Evolutionary conservation across 2,113 vertebrate genomes (phyloP).

Genomic region (Ochotona princeps): DNA sequence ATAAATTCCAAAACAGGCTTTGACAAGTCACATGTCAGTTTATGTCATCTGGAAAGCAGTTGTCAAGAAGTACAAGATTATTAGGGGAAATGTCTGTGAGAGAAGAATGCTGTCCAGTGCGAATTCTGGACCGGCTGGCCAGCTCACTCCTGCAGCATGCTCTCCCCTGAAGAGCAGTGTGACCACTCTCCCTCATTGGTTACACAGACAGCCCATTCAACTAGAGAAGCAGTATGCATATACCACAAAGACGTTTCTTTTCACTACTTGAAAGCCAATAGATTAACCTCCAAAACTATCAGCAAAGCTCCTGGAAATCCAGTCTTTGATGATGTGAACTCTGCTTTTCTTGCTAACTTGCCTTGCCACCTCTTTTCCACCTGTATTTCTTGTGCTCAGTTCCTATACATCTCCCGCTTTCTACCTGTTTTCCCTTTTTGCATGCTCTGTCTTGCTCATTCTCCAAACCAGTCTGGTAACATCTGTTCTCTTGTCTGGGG

Average conservation of each 20-base stretch:
- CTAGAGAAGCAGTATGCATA: not conserved
- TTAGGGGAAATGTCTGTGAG: not conserved
- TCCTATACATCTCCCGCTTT: not conserved
- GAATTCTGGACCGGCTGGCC: not conserved
- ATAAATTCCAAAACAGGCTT: slow-evolving; percentile 55
- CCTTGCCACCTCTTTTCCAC: not conserved
- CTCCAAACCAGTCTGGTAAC: not conserved
- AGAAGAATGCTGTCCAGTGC: not conserved
- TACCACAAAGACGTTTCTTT: not conserved
- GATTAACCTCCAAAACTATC: not conserved
- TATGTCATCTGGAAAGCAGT: slow-evolving; percentile 41
- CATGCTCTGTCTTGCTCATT: not conserved
- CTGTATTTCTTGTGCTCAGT: not conserved
- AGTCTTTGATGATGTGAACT: not conserved
- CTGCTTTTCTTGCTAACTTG: not conserved
- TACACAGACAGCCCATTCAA: not conserved
- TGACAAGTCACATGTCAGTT: slow-evolving; percentile 18
- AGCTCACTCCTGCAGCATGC: not conserved
- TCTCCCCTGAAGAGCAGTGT: not conserved
- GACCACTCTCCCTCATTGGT: not conserved
- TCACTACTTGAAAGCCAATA: not conserved
- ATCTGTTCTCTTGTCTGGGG: not conserved
- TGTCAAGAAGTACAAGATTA: slow-evolving; percentile 9
- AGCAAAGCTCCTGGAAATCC: not conserved
- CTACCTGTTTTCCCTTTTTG: not conserved